These are phyloP conservation scores for Anas platyrhynchos DNA, from an alignment of 2,113 vertebrate genomes.

Conservation along the genomic window DNA sequence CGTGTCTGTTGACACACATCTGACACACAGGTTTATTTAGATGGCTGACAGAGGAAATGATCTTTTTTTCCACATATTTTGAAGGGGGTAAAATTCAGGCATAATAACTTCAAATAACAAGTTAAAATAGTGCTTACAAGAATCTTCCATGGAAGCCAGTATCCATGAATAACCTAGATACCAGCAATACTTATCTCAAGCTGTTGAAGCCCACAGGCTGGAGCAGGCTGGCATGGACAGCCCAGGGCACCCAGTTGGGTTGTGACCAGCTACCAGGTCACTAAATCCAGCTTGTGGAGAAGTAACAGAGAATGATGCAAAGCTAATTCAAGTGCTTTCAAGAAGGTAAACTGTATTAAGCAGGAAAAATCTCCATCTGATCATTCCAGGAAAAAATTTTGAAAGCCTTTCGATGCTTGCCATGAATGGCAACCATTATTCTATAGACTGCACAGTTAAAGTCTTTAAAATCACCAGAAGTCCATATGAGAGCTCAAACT, in stretches of 20 bases:
- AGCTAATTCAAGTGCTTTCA: background rate
- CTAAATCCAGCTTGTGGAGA: background rate
- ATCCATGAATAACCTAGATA: background rate
- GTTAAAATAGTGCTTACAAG: background rate
- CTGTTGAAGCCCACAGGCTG: background rate
- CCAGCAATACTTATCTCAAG: background rate
- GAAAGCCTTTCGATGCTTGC: background rate
- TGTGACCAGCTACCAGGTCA: background rate
- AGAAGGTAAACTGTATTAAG: accelerated
- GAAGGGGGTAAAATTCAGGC: background rate
- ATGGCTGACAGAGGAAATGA: accelerated
- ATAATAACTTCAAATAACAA: accelerated
- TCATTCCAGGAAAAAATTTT: background rate
- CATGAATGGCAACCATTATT: background rate
- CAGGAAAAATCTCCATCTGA: background rate
- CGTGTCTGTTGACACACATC: accelerated
- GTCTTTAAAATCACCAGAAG: background rate
- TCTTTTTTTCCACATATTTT: background rate
- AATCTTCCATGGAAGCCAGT: background rate
- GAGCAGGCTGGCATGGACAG: background rate
- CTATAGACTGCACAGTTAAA: background rate
- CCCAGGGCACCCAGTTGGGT: background rate
- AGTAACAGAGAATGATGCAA: background rate
- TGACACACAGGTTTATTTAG: background rate
- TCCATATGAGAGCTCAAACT: background rate